Evolutionary conservation across 1,140 invertebrate species (phyloP).

Genomic region (Orchesella cincta): DNA sequence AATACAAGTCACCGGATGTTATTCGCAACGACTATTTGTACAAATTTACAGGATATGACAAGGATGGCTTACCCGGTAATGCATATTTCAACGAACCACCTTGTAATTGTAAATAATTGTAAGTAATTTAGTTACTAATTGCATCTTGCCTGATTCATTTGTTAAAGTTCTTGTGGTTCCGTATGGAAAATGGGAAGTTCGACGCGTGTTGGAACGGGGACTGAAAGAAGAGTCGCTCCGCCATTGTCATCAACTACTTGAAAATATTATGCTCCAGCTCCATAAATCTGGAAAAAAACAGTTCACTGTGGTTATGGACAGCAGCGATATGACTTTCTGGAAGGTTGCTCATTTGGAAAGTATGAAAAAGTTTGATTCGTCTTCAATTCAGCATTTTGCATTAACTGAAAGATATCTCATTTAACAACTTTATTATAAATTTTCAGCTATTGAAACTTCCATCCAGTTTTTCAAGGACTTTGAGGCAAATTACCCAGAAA

Average conservation of each 20-base stretch:
- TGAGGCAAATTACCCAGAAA: slow-evolving; percentile 84
- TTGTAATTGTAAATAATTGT: too few species aligned
- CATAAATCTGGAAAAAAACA: slow-evolving; percentile 25
- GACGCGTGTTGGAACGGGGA: slow-evolving; percentile 29
- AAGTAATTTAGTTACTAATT: background rate
- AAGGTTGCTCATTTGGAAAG: slow-evolving; percentile 43
- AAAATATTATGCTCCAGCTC: slow-evolving; percentile 30
- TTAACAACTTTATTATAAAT: too few species aligned
- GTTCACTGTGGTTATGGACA: slow-evolving; percentile 38
- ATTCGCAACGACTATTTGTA: slow-evolving; percentile 73
- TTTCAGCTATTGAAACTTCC: slow-evolving; percentile 40
- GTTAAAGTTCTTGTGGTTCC: slow-evolving; percentile 35
- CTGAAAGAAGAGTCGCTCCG: slow-evolving; percentile 33
- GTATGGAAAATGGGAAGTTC: slow-evolving; percentile 37
- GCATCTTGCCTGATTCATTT: background rate
- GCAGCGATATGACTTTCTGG: slow-evolving; percentile 36
- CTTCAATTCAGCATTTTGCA: background rate
- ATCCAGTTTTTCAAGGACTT: slow-evolving; percentile 41
- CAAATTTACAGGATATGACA: slow-evolving; percentile 76
- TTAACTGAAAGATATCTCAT: too few species aligned
- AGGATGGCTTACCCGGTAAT: slow-evolving; percentile 71
- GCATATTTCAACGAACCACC: too few species aligned
- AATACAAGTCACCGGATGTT: slow-evolving; percentile 72
- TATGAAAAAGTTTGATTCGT: slow-evolving; percentile 30
- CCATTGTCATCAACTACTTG: slow-evolving; percentile 29